Conservation (phyloP, 2,888 invertebrate species). For the Bursaphelenchus okinawaensis region DNA sequence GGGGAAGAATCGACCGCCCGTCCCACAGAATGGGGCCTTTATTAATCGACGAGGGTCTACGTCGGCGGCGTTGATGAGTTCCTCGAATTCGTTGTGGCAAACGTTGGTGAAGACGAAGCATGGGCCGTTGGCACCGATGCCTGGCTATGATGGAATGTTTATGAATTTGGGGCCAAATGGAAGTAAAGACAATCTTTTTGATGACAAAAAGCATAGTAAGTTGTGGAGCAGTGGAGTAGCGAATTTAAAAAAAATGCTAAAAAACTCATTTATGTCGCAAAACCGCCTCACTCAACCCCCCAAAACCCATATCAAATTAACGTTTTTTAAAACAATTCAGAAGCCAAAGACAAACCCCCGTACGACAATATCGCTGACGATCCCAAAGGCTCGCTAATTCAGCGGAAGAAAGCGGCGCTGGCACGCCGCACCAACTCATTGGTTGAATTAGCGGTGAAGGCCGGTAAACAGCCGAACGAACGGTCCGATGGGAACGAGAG, state of each 20-base stretch:
- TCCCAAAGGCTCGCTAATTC: background rate
- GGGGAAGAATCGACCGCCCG: background rate
- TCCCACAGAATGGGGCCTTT: background rate
- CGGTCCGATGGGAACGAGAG: background rate
- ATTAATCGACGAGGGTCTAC: background rate
- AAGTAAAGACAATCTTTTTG: no score
- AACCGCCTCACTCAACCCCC: no score
- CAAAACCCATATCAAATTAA: no score
- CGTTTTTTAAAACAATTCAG: no score
- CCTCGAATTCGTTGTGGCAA: background rate
- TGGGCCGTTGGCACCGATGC: background rate
- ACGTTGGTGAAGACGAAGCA: background rate
- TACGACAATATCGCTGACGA: background rate
- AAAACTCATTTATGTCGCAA: no score
- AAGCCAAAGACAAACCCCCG: no score
- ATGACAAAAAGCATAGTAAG: no score
- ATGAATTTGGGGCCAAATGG: no score
- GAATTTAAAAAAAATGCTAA: no score
- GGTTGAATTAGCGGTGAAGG: background rate
- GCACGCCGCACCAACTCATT: background rate
- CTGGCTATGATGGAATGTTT: background rate
- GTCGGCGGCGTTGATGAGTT: background rate
- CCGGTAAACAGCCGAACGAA: background rate
- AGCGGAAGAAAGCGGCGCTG: background rate
- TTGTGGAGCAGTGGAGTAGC: no score